phyloP scores from a whole-genome alignment of 2,797 vertebrate species.

The Mus spretus region DNA sequence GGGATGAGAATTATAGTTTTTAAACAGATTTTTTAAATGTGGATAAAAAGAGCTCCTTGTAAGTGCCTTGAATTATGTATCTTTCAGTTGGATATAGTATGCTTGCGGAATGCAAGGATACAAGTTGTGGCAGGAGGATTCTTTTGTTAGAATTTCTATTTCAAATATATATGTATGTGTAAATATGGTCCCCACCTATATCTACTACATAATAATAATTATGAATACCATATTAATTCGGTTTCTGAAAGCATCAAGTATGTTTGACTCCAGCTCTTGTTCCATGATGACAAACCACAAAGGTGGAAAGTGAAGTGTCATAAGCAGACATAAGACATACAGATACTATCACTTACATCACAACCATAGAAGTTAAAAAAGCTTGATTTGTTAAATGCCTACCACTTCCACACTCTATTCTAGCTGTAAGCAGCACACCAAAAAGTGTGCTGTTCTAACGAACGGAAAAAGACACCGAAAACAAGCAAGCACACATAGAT shows the following conservation, averaged over 20 bases:
- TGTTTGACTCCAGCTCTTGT: not conserved
- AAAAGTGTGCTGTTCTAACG: not conserved
- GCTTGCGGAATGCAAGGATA: too few species aligned
- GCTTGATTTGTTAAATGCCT: not conserved
- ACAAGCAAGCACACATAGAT: not conserved
- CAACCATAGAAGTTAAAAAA: conserved; percentile 41
- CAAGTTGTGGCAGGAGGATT: not conserved
- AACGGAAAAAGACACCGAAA: not conserved
- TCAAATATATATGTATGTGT: not conserved
- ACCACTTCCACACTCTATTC: not conserved
- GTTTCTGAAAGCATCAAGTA: conserved; percentile 46
- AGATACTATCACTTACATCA: not conserved
- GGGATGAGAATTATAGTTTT: not conserved
- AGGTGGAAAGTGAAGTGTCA: not conserved
- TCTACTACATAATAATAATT: not conserved
- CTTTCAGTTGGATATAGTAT: not conserved
- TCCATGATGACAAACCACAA: not conserved
- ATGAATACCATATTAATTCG: conserved; percentile 45
- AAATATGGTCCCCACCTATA: not conserved
- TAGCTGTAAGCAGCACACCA: not conserved
- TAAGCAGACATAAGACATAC: not conserved
- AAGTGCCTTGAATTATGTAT: conserved; percentile 48
- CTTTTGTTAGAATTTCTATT: not conserved
- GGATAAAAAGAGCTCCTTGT: not conserved
- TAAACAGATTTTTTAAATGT: conserved; percentile 39